Percentiles rank a stretch among this genome's conserved stretches.
phyloP scores from a whole-genome alignment of 2,113 vertebrate genomes.

The Nothoprocta perdicaria region DNA sequence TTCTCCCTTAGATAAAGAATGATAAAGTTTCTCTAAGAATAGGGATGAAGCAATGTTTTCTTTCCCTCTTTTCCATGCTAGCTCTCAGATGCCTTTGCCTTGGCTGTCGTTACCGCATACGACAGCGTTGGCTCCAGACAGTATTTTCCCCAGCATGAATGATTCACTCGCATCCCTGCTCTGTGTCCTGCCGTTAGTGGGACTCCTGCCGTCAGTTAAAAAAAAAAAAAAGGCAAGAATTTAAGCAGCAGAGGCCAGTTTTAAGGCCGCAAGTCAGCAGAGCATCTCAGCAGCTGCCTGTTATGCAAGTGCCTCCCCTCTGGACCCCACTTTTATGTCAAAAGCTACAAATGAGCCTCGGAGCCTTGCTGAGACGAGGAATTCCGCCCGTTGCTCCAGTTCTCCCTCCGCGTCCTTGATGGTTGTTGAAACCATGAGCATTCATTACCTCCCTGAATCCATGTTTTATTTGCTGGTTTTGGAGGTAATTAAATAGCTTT shows the following conservation, averaged over 20 bases:
- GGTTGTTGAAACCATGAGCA: background rate
- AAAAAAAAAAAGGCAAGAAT: background rate
- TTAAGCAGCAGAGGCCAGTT: background rate
- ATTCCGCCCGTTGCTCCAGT: background rate
- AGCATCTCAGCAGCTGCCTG: background rate
- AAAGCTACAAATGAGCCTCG: background rate
- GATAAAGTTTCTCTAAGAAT: background rate
- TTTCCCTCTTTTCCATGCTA: background rate
- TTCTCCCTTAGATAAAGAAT: background rate
- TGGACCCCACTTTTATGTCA: background rate
- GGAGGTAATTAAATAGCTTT: background rate
- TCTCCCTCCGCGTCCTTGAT: accelerated
- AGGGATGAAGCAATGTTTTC: background rate
- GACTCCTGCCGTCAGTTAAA: background rate
- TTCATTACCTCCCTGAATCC: accelerated
- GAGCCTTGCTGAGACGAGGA: background rate
- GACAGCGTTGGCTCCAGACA: background rate
- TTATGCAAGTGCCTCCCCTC: background rate
- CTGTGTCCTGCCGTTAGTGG: background rate
- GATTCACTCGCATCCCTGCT: background rate
- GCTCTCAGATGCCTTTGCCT: background rate
- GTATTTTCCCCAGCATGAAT: background rate
- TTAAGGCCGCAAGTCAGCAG: background rate
- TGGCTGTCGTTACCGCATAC: accelerated
- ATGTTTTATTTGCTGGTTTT: slow-evolving; percentile 6